Evolutionary conservation across 2,797 vertebrate genomes (phyloP), one percentile per base, ranked within the genome.

Genomic region (Epinephelus malabaricus): DNA sequence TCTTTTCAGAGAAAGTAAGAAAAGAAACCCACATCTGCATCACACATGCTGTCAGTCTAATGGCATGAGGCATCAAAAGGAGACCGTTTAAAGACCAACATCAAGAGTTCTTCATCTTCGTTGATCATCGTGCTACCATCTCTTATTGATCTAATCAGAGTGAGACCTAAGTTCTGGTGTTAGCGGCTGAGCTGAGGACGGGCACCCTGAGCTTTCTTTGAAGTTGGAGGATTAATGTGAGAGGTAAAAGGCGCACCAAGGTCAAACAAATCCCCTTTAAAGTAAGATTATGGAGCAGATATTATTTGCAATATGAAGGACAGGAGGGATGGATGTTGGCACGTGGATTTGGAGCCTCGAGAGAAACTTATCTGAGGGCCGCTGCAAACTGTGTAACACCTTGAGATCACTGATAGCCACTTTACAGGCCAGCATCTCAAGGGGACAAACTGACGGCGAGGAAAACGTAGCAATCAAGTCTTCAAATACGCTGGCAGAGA

Each of bases 81-180:
- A 60, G 43, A 74, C 21, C 6, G 0, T 53, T 72, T 50, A 69
- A 58, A 46, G 64, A 81, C 55, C 19, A 11, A 73, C 84, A 78
- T 76, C 56, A 11, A 30, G 53, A 66, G 60, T 47, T 67, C 60
- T 46, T 89, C 73, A 72, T 88, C 70, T 76, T 21, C 5, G 47
- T n/a, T 83, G 46, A 82, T 85, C 64, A 70, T 66, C 8, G 17
- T 6, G 59, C 69, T 68, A 74, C 82, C 19, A 49, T 88, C 77
- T 73, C n/a, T 63, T 79, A 94, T 86, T 73, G 85, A 93, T 88
- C 76, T 73, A 46, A 13, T 65, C n/a, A 76, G 68, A 77, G 49
- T 46, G 60, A 84, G 74, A 30, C 63, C 65, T 19, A 45, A 54
- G 78, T 46, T 81, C 34, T 25, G 51, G 45, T 71, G 59, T 84